Evolutionary conservation across 2,797 vertebrate species (phyloP), one percentile per base, ranked within the genome.

Genomic region (Eulemur rubriventer): DNA sequence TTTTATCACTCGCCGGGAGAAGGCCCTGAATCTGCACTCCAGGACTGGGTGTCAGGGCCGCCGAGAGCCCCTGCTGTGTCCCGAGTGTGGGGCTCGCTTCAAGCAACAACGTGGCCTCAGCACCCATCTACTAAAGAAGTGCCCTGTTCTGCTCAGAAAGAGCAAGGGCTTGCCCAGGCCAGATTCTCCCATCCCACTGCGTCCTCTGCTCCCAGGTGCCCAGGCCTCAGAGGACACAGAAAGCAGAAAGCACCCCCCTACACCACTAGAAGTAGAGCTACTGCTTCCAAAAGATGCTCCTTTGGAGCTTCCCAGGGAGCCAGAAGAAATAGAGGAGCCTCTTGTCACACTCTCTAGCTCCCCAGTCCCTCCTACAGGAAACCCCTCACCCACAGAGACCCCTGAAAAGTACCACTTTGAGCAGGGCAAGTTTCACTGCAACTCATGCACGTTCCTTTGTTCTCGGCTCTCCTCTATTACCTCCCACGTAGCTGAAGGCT

Each of bases 41-140:
- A 99, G 98, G 93, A 98, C 98, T 1, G 98, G 98, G 93, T 99
- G 99, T 97, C 98, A 94, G 48, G 97, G 97, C 69, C 99, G 98
- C 91, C 98, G 97, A 38, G 98, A 98, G 65, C 98, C 98, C 0
- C 98, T 99, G 0, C 50, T 98, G 26, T 99, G 99, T 96, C 84
- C 41, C 0, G 98, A 99, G 61, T 99, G 99, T 0, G 99, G 99
- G 0, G 98, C 99, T n/a, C 98, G 98, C 96, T 99, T 99, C 98
- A 99, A 99, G 97, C 99, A 99, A 93, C 99, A 98, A 89, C 99
- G 99, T 13, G 99, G 99, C 20, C 99, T 99, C 14, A 99, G 99
- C 61, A 99, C 99, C 16, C 99, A 99, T 82, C 96, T 99, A 9
- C 97, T 99, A 33, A 99, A 99, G 85, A 99, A 99, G 95, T 99